Conservation (phyloP, 2,797 vertebrate genomes). For the Dallia pectoralis region DNA sequence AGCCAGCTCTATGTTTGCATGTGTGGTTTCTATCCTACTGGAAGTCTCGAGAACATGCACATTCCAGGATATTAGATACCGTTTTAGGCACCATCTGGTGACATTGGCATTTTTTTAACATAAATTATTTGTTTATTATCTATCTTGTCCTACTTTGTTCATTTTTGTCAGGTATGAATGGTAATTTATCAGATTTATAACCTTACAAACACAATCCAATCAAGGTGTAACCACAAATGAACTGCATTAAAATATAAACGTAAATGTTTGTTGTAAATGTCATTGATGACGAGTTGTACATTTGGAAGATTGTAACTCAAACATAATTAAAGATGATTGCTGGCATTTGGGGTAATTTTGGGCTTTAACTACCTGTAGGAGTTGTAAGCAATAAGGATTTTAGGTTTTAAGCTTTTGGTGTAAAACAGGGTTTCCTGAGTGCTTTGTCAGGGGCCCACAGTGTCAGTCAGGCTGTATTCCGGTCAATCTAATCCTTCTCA, state of each 20-base stretch:
- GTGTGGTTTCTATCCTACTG: conserved; percentile 32
- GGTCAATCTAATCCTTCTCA: neutral
- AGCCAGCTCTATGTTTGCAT: conserved; percentile 17
- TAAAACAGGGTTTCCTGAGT: neutral
- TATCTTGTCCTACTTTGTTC: conserved; percentile 39
- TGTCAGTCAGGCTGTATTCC: neutral
- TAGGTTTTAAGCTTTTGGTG: neutral
- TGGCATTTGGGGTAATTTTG: conserved; percentile 47
- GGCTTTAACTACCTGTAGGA: neutral
- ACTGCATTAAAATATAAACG: conserved; percentile 70
- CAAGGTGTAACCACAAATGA: conserved; percentile 69
- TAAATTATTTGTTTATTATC: conserved; percentile 31
- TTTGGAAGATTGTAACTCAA: conserved; percentile 74
- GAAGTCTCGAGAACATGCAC: conserved; percentile 39
- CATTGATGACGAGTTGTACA: conserved; percentile 73
- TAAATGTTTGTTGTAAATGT: conserved; percentile 82
- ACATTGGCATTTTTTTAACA: conserved; percentile 21
- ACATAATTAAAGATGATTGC: conserved; percentile 76
- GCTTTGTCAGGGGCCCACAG: neutral
- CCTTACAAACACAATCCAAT: conserved; percentile 68
- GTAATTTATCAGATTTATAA: conserved; percentile 76
- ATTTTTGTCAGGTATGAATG: conserved; percentile 63
- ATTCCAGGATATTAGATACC: conserved; percentile 52
- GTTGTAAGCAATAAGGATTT: neutral
- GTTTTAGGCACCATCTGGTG: conserved; percentile 33